These are phyloP conservation scores for Ornithoptera alexandrae DNA, from an alignment of 2,888 invertebrate species.

Conservation along the genomic window DNA sequence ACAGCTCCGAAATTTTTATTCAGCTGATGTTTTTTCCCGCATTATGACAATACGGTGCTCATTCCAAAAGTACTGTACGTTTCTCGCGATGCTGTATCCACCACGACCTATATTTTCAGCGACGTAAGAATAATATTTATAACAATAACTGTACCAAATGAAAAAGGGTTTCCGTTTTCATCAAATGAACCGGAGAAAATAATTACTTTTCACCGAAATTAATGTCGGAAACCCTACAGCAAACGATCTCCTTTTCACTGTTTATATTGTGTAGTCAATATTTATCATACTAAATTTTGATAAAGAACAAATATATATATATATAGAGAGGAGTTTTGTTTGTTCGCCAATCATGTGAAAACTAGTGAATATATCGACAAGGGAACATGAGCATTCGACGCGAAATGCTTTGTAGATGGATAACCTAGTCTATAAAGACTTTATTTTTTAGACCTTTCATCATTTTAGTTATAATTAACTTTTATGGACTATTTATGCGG, in stretches of 20 bases:
- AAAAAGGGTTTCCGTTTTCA: conserved; percentile 24
- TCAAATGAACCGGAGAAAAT: conserved; percentile 10
- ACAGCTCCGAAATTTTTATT: not conserved
- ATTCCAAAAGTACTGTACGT: not conserved
- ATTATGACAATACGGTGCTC: conserved; percentile 16
- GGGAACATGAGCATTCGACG: no score
- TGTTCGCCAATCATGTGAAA: no score
- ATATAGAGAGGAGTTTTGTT: no score
- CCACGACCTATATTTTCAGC: conserved; percentile 21
- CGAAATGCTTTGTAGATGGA: no score
- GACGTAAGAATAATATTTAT: not conserved
- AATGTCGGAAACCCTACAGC: not conserved
- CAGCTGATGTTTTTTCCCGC: not conserved
- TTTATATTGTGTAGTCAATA: not conserved
- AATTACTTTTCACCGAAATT: conserved; percentile 7
- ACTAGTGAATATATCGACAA: no score
- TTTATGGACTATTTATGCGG: no score
- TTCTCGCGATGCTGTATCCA: conserved; percentile 10
- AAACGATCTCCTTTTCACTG: not conserved
- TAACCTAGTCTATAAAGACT: no score
- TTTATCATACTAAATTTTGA: not conserved
- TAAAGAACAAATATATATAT: no score
- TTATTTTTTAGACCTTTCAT: no score
- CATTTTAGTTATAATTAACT: no score
- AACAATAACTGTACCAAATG: conserved; percentile 7